These are phyloP conservation scores for Festucalex cinctus DNA, from an alignment of 2,113 vertebrate species.

Conservation along the genomic window DNA sequence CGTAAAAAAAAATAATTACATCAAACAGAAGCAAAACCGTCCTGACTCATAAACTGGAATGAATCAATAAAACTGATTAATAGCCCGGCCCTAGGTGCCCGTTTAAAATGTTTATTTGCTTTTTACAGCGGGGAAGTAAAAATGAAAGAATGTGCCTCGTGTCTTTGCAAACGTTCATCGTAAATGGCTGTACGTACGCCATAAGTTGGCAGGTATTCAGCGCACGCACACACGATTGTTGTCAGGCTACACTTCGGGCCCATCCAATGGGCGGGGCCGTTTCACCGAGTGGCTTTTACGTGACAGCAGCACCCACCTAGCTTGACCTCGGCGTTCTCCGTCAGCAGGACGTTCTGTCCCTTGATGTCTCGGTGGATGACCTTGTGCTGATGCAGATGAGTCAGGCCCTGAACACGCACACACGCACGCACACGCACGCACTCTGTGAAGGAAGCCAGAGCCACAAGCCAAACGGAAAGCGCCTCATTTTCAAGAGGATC, in stretches of 20 bases:
- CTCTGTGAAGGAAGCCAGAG: conserved; percentile 17
- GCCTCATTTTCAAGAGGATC: conserved; percentile 3
- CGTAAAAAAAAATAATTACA: no score
- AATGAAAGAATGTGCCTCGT: background rate
- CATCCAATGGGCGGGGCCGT: conserved; percentile 12
- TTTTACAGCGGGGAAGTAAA: conserved; percentile 39
- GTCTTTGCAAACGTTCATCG: no score
- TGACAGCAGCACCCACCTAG: conserved; percentile 73
- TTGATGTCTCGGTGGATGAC: conserved; percentile 95
- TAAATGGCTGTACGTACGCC: no score
- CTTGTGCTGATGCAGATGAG: conserved; percentile 87
- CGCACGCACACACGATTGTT: background rate
- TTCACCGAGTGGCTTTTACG: conserved; percentile 23
- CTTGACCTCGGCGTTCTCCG: conserved; percentile 88
- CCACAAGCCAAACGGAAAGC: conserved; percentile 18
- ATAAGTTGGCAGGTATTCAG: no score
- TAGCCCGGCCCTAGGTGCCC: no score
- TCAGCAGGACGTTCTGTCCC: conserved; percentile 89
- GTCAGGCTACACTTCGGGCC: conserved; percentile 3
- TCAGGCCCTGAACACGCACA: conserved; percentile 76
- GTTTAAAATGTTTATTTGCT: conserved; percentile 12
- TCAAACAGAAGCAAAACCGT: no score
- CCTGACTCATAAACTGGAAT: no score
- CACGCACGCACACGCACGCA: no score
- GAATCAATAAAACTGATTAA: no score